Evolutionary conservation across 2,797 vertebrate genomes (phyloP), one percentile per base, ranked within the genome.

Genomic region (Petrocephalus sullivani): DNA sequence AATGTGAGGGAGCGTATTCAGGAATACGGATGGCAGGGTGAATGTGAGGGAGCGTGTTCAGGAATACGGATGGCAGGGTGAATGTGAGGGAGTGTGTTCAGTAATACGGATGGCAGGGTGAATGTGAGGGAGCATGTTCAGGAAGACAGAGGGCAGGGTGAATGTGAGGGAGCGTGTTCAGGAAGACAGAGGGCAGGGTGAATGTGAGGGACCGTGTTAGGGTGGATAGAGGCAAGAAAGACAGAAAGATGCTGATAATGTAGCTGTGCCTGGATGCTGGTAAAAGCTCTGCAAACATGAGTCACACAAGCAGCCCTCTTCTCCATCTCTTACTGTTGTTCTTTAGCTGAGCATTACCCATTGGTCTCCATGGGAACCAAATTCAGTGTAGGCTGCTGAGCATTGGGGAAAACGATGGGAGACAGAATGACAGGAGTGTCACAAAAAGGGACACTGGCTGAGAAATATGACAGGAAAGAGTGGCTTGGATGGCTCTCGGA

Each of bases 351-450:
- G 56, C 37, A 12, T 9, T 89, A 90, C 88, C 88, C 57, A 64
- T 87, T 90, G 75, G 89, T 96, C 94, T 93, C 95, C 95, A 96
- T 95, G 94, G 96, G 92, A 95, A 96, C 95, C 90, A 89, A 93
- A 88, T 92, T 94, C 64, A 89, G 91, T 56, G 12, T 28, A 37
- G 82, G 90, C 89, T 90, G 87, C 75, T 87, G 60, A 89, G 87
- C 9, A 58, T 78, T 56, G n/a, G 82, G 53, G 64, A 88, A 54
- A 41, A 4, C 33, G 71, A 78, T 46, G 85, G 87, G 85, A 87
- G 81, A 57, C 12, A 78, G 58, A 21, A 57, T 86, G 83, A 54
- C 7, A 82, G 85, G 84, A 58, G 67, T 16, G 51, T 54, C 81
- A 56, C 37, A 14, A 16, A 87, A 23, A 61, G 75, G 87, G 54